Conservation (phyloP, 2,797 vertebrate species). For the Nyctibius grandis region DNA sequence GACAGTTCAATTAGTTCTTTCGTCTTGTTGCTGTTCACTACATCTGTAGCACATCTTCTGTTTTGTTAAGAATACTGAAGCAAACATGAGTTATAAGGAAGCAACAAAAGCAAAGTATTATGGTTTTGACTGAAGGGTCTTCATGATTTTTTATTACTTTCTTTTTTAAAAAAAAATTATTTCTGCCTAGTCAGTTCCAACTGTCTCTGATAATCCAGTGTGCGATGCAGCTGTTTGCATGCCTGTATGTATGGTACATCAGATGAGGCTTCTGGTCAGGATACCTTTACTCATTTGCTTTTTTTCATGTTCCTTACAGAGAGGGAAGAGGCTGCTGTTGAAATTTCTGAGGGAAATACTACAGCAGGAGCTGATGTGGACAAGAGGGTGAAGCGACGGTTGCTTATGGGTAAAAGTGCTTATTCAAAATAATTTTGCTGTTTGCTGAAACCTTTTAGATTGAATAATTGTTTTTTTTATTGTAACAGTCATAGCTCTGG, state of each 20-base stretch:
- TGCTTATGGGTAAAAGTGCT: constrained; percentile 91
- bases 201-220: background rate
- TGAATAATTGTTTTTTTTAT: background rate
- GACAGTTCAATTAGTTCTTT: background rate
- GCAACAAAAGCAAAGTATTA: background rate
- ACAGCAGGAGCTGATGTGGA: constrained; percentile 88
- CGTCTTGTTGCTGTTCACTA: background rate
- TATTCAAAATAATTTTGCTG: background rate
- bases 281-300: background rate
- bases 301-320: constrained; percentile 71
- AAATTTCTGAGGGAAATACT: constrained; percentile 82
- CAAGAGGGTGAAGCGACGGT: constrained; percentile 92
- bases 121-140: background rate
- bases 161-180: background rate
- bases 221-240: background rate
- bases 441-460: background rate
- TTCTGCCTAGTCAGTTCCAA: background rate
- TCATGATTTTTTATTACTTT: background rate
- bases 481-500: background rate
- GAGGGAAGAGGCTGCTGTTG: constrained; percentile 79
- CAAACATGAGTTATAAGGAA: background rate
- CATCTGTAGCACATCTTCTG: background rate
- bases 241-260: background rate
- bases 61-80: background rate
- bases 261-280: background rate